Evolutionary conservation across 2,888 invertebrate genomes (phyloP), one percentile per base, ranked within the genome.

Genomic region (Meteorus colon): DNA sequence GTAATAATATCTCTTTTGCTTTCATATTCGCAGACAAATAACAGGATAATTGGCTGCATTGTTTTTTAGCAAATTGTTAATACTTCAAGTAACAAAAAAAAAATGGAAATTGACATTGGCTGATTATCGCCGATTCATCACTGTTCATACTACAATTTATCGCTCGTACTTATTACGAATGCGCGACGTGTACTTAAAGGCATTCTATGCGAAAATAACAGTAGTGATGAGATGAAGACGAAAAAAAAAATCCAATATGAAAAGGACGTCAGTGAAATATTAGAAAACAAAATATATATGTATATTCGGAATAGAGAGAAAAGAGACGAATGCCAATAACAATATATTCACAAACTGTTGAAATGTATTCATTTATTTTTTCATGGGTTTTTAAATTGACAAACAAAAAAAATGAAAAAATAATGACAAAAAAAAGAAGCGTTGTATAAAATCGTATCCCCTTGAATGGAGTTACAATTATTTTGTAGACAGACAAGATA

Each of bases 241-340:
- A 67, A 69, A 77, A 37, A 66, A 69, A 65, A 65, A 77, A 65
- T 73, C 70, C 48, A 62, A 79, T 75, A 74, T n/a, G 51, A 67
- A 45, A 45, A 63, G 12, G 6, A 34, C 37, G 12, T 62, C 31
- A 62, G 62, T 34, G n/a, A 37, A 37, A n/a, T 63, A 34, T 34
- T 34, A 34, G 16, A 34, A 31, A 63, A 31, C 41, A 41, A 62
- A 16, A 62, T n/a, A 63, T 63, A 63, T 34, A 37, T 63, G 34
- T 37, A 63, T 34, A 34, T 63, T 55, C n/a, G 24, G n/a, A 19
- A 19, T 55, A 8, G n/a, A 8, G 10, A 19, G n/a, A 19, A 19
- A 24, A 55, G 19, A 55, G 55, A 55, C 19, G 19, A 24, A 55
- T 55, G 55, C 55, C 55, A 55, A 55, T 55, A 19, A 55, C 55